Conservation (phyloP, 2,797 vertebrate genomes). For the Prunella strophiata region DNA sequence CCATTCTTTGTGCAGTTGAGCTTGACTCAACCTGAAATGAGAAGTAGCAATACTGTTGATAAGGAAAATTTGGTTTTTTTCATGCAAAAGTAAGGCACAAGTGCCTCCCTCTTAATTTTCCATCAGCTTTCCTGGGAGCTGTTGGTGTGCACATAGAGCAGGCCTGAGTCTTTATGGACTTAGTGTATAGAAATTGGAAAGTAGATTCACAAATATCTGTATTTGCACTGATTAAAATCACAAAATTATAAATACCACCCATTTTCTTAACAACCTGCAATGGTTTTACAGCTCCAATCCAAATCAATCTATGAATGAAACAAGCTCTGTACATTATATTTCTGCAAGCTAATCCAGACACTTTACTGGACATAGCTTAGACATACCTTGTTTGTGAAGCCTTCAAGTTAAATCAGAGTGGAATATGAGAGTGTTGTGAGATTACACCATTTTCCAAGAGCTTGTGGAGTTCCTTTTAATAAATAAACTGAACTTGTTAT, state of each 20-base stretch:
- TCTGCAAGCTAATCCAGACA: not conserved
- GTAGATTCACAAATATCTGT: not conserved
- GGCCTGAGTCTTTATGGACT: not conserved
- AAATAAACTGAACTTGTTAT: not conserved
- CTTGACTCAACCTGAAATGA: not conserved
- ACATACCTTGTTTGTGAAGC: not conserved
- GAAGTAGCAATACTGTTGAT: not conserved
- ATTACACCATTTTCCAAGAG: not conserved
- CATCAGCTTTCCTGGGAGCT: not conserved
- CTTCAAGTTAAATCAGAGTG: not conserved
- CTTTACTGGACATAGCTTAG: not conserved
- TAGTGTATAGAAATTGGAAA: not conserved
- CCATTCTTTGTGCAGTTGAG: not conserved
- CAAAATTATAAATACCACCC: not conserved
- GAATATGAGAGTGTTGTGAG: not conserved
- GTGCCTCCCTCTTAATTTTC: not conserved
- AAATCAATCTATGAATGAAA: not conserved
- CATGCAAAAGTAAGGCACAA: not conserved
- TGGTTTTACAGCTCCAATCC: not conserved
- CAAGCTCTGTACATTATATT: not conserved
- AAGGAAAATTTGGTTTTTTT: not conserved
- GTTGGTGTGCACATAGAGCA: not conserved
- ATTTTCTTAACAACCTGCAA: not conserved
- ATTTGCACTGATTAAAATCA: not conserved
- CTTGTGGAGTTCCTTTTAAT: not conserved